These are phyloP conservation scores for Aegithalos caudatus DNA, from an alignment of 2,113 vertebrate species.

Conservation along the genomic window DNA sequence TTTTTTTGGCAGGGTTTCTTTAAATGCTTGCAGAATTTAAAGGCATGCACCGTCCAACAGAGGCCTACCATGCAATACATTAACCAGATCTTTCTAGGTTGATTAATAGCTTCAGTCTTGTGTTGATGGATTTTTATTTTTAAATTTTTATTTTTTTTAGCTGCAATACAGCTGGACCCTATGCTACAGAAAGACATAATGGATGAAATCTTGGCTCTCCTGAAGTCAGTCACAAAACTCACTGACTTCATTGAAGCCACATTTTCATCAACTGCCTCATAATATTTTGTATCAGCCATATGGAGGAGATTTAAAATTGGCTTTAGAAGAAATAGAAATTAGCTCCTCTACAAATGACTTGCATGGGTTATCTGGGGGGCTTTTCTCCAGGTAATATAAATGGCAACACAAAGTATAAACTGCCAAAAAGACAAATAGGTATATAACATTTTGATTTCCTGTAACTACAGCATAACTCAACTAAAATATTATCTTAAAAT, in stretches of 20 bases:
- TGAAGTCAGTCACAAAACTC: background rate
- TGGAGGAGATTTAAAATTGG: constrained; percentile 34
- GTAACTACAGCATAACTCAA: constrained; percentile 4
- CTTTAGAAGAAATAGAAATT: constrained; percentile 55
- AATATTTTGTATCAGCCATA: constrained; percentile 34
- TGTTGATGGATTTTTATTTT: background rate
- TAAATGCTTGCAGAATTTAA: constrained; percentile 15
- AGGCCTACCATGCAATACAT: constrained; percentile 1
- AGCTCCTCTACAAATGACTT: background rate
- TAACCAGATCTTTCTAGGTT: constrained; percentile 28
- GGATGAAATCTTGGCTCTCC: background rate
- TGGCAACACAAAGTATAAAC: constrained; percentile 17
- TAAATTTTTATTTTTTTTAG: background rate
- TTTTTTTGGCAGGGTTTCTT: background rate
- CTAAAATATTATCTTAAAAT: constrained; percentile 50
- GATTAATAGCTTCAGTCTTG: constrained; percentile 27
- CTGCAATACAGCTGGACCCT: background rate
- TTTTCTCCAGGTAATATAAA: constrained; percentile 52
- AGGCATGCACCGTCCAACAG: background rate
- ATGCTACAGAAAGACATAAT: background rate
- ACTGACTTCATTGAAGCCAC: background rate
- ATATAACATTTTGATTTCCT: constrained; percentile 35
- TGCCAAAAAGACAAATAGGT: constrained; percentile 49
- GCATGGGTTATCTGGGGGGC: background rate
- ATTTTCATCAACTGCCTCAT: background rate